phyloP scores from a whole-genome alignment of 37 sponge, comb jelly and placozoan species.

The Bolinopsis microptera region DNA sequence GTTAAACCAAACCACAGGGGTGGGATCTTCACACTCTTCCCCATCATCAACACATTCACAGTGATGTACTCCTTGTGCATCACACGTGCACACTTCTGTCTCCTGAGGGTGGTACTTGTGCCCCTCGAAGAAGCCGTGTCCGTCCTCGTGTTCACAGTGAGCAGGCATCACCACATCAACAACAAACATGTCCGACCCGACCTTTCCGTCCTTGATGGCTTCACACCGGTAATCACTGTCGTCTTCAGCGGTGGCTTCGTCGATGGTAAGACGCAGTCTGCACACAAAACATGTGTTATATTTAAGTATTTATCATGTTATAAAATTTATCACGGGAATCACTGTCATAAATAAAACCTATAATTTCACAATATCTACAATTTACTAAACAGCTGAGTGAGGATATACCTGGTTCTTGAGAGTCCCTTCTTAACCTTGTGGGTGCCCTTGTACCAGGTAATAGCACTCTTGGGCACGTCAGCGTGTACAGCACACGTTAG shows the following conservation, averaged over 20 bases:
- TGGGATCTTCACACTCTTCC: neutral
- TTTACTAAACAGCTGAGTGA: too few relatives aligned
- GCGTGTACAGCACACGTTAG: conserved; percentile 5
- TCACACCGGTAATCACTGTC: conserved; percentile 6
- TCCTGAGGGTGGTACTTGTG: neutral
- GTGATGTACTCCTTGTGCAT: neutral
- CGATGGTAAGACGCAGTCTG: neutral
- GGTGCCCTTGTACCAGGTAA: neutral
- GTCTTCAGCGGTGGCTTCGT: neutral
- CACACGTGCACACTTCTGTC: conserved; percentile 1
- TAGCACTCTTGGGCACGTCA: conserved; percentile 6
- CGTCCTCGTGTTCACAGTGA: neutral
- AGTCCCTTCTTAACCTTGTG: neutral
- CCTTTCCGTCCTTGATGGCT: conserved; percentile 22
- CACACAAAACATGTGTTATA: too few relatives aligned
- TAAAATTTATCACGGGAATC: too few relatives aligned
- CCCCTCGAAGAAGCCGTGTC: neutral
- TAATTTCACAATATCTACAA: too few relatives aligned
- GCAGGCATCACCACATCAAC: neutral
- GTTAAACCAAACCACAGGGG: conserved; percentile 3
- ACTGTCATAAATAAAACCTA: too few relatives aligned
- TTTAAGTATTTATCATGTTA: too few relatives aligned
- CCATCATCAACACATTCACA: conserved; percentile 35
- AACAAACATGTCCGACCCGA: neutral
- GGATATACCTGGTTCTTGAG: neutral